phyloP scores from a whole-genome alignment of 2,888 invertebrate species.

The Metalampra italica region DNA sequence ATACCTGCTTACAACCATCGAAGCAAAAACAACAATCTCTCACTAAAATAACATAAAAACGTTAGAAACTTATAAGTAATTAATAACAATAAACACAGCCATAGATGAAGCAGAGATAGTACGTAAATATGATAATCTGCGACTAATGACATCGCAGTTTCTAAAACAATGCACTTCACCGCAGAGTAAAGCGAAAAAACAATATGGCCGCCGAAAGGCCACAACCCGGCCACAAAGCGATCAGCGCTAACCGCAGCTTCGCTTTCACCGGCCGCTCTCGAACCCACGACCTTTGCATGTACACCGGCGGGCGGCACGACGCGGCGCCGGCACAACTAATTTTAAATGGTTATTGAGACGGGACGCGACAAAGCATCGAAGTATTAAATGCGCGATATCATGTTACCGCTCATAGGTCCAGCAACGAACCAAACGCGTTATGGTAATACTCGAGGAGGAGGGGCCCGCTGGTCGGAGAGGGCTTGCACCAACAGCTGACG shows the following conservation, averaged over 20 bases:
- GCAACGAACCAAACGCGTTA: not conserved
- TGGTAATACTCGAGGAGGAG: not conserved
- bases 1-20: too few species aligned
- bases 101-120: too few species aligned
- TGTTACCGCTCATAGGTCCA: not conserved
- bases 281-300: conserved; percentile 19
- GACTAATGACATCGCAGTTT: too few species aligned
- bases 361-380: conserved; percentile 10
- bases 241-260: not conserved
- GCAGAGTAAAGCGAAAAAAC: not conserved
- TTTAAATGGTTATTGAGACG: conserved; percentile 29
- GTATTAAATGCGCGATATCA: not conserved
- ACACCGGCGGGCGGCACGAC: conserved; percentile 24
- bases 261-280: conserved; percentile 26
- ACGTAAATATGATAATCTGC: too few species aligned
- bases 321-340: conserved; percentile 22
- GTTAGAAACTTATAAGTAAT: too few species aligned
- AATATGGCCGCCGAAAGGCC: not conserved
- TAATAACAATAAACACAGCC: too few species aligned
- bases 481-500: not conserved
- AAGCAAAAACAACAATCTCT: too few species aligned
- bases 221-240: too few species aligned
- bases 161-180: too few species aligned
- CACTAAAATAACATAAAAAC: too few species aligned
- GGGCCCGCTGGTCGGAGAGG: not conserved